Conservation (phyloP, 2,888 invertebrate species). For the Eupithecia exiguata region DNA sequence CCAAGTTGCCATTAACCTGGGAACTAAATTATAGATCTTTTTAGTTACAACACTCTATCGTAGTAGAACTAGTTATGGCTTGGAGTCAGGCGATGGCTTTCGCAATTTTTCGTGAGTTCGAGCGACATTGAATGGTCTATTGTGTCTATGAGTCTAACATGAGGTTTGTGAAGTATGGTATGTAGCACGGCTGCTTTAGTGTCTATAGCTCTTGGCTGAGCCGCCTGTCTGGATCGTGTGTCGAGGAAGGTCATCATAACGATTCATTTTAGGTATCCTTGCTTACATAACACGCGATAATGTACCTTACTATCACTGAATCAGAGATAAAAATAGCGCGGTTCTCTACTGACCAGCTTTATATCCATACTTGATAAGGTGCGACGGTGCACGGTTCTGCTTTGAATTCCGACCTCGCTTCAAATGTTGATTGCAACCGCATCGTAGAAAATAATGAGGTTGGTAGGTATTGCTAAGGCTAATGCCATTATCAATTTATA, state of each 20-base stretch:
- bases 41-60: slow-evolving; percentile 50
- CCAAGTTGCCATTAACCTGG: slow-evolving; percentile 30
- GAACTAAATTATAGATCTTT: slow-evolving; percentile 47
- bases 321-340: slow-evolving; percentile 43
- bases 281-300: slow-evolving; percentile 32
- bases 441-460: slow-evolving; percentile 41
- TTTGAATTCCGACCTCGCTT: slow-evolving; percentile 57
- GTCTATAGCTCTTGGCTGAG: slow-evolving; percentile 6
- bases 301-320: slow-evolving; percentile 42
- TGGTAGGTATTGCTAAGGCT: slow-evolving; percentile 11
- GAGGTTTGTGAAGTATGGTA: slow-evolving; percentile 42
- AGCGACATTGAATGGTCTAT: slow-evolving; percentile 74
- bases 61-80: slow-evolving; percentile 48
- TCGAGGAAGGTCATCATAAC: slow-evolving; percentile 62
- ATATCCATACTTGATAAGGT: slow-evolving; percentile 38
- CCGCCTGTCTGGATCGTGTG: slow-evolving; percentile 65
- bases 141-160: slow-evolving; percentile 63
- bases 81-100: slow-evolving; percentile 61
- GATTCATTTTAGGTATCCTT: slow-evolving; percentile 39
- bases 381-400: slow-evolving; percentile 44
- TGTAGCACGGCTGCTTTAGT: slow-evolving; percentile 31
- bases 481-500: slow-evolving; percentile 31
- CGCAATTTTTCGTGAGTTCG: slow-evolving; percentile 76
- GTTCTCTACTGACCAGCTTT: slow-evolving; percentile 40
- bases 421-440: slow-evolving; percentile 48